phyloP scores from a whole-genome alignment of 2,797 vertebrate genomes.

The Chelon auratus region DNA sequence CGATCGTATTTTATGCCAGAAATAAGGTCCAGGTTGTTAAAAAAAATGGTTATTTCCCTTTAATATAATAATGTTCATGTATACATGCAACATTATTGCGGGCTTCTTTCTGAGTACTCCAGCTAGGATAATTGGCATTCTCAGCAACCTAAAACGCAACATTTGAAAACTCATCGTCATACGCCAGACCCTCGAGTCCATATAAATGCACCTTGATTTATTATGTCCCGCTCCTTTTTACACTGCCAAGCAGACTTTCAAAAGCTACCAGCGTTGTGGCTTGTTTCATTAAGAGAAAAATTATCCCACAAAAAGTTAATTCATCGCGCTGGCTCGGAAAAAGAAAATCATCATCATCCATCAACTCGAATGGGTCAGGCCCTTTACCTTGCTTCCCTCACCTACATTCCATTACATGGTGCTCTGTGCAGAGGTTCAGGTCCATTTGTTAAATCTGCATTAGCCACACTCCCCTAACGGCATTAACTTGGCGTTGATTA shows the following conservation, averaged over 20 bases:
- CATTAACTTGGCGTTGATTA: constrained; percentile 28
- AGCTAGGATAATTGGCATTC: too few relatives aligned
- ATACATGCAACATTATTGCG: too few relatives aligned
- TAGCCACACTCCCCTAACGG: background rate
- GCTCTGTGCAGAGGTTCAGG: constrained; percentile 18
- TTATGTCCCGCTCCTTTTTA: background rate
- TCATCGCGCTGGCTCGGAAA: constrained; percentile 8
- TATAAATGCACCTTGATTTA: background rate
- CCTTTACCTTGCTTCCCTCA: constrained; percentile 21
- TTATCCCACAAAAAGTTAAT: constrained; percentile 5
- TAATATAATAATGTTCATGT: too few relatives aligned
- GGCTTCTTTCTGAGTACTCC: too few relatives aligned
- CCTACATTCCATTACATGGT: constrained; percentile 29
- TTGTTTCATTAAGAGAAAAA: constrained; percentile 24
- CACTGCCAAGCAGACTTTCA: constrained; percentile 6
- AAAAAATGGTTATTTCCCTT: too few relatives aligned
- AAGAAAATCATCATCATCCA: constrained; percentile 29
- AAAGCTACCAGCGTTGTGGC: background rate
- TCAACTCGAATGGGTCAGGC: constrained; percentile 35
- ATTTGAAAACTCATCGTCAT: too few relatives aligned
- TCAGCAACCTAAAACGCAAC: too few relatives aligned
- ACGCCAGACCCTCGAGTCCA: too few relatives aligned
- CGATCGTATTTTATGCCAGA: too few relatives aligned
- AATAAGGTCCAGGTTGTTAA: too few relatives aligned
- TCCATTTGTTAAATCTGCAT: constrained; percentile 32